A percentile compares a stretch with the other conserved stretches of the same genome.
Conservation (phyloP, 2,888 invertebrate species). For the Adelphocoris suturalis region DNA sequence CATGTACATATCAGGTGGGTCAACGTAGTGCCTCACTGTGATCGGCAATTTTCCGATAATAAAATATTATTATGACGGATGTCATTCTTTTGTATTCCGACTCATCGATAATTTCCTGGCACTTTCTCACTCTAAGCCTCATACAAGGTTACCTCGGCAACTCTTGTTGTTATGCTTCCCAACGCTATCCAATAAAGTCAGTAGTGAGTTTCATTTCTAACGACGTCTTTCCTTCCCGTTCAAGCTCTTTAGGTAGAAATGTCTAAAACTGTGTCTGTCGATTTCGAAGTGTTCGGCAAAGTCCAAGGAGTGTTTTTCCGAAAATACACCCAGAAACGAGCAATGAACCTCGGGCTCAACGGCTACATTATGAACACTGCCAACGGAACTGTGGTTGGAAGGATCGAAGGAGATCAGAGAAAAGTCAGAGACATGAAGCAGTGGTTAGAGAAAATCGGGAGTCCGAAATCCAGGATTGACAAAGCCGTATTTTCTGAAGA, state of each 20-base stretch:
- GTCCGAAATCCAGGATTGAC: constrained; percentile 70
- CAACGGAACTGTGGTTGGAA: constrained; percentile 62
- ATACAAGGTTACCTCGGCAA: not conserved
- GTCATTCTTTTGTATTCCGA: no score
- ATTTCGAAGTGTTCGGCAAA: constrained; percentile 70
- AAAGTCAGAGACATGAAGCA: constrained; percentile 63
- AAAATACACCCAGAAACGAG: constrained; percentile 61
- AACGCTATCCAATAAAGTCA: not conserved
- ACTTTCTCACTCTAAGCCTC: not conserved
- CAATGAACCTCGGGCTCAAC: constrained; percentile 34
- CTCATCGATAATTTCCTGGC: no score
- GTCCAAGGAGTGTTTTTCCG: constrained; percentile 65
- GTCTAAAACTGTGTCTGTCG: constrained; percentile 51
- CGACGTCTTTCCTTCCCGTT: not conserved
- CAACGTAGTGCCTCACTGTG: no score
- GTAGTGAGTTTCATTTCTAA: not conserved
- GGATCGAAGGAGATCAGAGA: constrained; percentile 58
- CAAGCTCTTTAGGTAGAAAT: constrained; percentile 1
- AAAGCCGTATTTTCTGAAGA: constrained; percentile 60
- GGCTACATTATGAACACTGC: constrained; percentile 61
- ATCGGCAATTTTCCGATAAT: no score
- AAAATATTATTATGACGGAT: no score
- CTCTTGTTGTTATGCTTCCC: not conserved
- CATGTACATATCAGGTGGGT: no score
- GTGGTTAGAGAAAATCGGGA: constrained; percentile 66